Conservation (phyloP, 1,140 invertebrate species). For the Drosophila nigromelanica region DNA sequence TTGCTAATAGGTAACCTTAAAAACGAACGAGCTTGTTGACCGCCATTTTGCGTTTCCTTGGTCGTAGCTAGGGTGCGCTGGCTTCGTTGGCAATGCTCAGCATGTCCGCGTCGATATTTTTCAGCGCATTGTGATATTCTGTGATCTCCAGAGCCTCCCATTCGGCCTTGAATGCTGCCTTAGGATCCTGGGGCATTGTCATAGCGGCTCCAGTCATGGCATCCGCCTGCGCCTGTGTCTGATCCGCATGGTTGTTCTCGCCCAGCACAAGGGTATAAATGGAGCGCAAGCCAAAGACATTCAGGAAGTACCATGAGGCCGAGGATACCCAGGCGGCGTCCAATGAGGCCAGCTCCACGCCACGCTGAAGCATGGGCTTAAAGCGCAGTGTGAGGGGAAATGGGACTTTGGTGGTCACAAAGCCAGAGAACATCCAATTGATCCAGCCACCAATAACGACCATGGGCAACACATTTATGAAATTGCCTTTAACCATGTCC, state of each 20-base stretch:
- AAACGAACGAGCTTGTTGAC: constrained; percentile 34
- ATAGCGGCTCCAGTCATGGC: constrained; percentile 99
- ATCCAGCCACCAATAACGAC: constrained; percentile 99
- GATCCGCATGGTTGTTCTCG: constrained; percentile 99
- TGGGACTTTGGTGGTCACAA: constrained; percentile 99
- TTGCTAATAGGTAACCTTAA: constrained; percentile 35
- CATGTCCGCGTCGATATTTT: constrained; percentile 88
- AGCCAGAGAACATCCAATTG: constrained; percentile 99
- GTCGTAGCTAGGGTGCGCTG: constrained; percentile 7
- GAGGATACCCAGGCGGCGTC: constrained; percentile 99
- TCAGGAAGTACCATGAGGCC: constrained; percentile 99
- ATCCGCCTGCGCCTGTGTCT: constrained; percentile 98
- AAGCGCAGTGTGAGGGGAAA: constrained; percentile 99
- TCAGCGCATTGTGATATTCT: constrained; percentile 95
- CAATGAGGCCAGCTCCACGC: constrained; percentile 96
- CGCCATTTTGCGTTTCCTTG: constrained; percentile 11
- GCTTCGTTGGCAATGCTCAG: constrained; percentile 59
- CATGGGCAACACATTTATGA: constrained; percentile 99
- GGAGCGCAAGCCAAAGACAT: constrained; percentile 98
- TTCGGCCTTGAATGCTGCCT: constrained; percentile 99
- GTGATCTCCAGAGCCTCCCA: constrained; percentile 99
- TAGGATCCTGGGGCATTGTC: constrained; percentile 98
- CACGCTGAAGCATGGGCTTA: constrained; percentile 99
- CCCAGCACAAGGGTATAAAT: constrained; percentile 99
- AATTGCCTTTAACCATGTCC: constrained; percentile 99